Evolutionary conservation across 2,113 vertebrate species (phyloP).

Genomic region (Ptychochromis oligacanthus): DNA sequence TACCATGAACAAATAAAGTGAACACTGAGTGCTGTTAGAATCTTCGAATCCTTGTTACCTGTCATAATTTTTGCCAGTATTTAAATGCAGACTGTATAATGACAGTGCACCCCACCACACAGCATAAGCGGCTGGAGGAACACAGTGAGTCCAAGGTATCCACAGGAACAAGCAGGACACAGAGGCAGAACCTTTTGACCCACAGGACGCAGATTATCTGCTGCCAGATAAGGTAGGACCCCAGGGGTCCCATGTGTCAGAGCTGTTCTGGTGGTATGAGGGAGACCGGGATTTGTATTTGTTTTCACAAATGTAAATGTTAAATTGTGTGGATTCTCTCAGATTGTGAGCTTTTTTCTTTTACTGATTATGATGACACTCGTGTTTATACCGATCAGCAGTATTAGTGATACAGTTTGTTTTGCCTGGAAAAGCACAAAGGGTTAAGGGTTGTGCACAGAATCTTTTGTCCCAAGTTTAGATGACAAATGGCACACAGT

Average conservation of each 20-base stretch:
- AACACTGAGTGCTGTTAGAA: constrained; percentile 36
- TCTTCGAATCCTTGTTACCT: not conserved
- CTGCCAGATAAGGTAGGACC: not conserved
- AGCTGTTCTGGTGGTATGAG: not conserved
- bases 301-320: not conserved
- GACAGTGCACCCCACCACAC: not conserved
- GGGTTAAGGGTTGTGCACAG: not conserved
- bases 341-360: too few species aligned
- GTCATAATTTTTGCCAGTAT: not conserved
- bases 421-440: too few species aligned
- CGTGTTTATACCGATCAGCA: too few species aligned
- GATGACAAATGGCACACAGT: too few species aligned
- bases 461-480: not conserved
- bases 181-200: not conserved
- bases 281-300: not conserved
- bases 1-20: constrained; percentile 68
- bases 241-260: not conserved
- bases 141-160: not conserved
- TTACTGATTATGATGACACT: too few species aligned
- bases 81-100: not conserved
- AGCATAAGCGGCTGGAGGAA: not conserved
- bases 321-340: too few species aligned
- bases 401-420: too few species aligned
- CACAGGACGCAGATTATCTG: not conserved
- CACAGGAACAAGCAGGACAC: not conserved